phyloP scores from a whole-genome alignment of 35 echinoderm and acorn worm genomes.

The Chiridota heheva region DNA sequence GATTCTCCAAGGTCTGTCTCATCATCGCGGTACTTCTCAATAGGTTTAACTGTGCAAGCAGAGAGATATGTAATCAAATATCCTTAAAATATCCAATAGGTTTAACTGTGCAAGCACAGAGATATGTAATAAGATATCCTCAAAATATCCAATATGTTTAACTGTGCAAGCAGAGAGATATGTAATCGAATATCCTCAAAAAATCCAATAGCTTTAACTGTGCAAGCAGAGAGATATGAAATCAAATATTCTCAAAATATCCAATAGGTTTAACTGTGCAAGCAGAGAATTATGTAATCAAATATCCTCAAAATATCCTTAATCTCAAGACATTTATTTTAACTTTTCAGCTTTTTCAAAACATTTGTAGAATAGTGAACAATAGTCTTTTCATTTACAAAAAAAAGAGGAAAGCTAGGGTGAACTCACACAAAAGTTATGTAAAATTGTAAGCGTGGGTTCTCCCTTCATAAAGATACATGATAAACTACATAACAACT shows the following conservation, averaged over 20 bases:
- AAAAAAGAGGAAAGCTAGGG: too few relatives aligned
- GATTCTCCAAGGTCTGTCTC: conserved; percentile 39
- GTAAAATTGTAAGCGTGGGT: too few relatives aligned
- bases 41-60: conserved; percentile 70
- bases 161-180: conserved; percentile 48
- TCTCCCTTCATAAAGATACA: too few relatives aligned
- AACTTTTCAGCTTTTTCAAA: too few relatives aligned
- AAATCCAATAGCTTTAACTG: conserved; percentile 71
- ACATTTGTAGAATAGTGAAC: too few relatives aligned
- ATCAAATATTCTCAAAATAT: neutral
- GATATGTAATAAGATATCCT: neutral
- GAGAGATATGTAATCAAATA: neutral
- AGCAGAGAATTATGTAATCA: neutral
- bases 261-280: neutral
- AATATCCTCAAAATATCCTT: neutral
- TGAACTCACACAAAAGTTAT: too few relatives aligned
- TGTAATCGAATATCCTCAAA: neutral
- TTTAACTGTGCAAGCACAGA: conserved; percentile 60
- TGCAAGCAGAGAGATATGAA: neutral
- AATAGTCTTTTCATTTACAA: too few relatives aligned
- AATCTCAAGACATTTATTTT: neutral
- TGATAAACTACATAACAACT: too few relatives aligned
- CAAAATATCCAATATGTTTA: conserved; percentile 49
- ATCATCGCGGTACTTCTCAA: conserved; percentile 67
- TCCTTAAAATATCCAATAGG: conserved; percentile 34